These are phyloP conservation scores for Machaerirhynchus nigripectus DNA, from an alignment of 2,113 vertebrate species.

Conservation along the genomic window DNA sequence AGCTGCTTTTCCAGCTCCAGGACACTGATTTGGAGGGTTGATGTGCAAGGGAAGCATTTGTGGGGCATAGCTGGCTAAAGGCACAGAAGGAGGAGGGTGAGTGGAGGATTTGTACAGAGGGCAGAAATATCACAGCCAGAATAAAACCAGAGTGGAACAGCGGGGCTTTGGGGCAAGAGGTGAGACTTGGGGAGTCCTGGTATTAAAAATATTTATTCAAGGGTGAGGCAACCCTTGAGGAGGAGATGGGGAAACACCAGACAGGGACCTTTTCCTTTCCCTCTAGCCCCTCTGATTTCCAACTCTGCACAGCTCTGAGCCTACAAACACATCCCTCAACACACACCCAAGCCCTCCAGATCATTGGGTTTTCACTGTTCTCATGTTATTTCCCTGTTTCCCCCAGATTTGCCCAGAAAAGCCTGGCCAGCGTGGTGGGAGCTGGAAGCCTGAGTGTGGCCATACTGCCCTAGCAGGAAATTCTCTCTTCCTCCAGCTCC, in stretches of 20 bases:
- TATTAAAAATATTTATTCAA: not conserved
- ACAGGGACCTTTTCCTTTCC: not conserved
- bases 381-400: not conserved
- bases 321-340: not conserved
- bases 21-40: not conserved
- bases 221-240: not conserved
- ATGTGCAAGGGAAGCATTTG: not conserved
- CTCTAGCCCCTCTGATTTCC: accelerated
- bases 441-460: not conserved
- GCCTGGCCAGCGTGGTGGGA: accelerated
- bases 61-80: not conserved
- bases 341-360: not conserved
- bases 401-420: not conserved
- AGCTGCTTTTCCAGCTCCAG: not conserved
- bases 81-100: not conserved
- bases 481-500: not conserved
- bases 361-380: not conserved
- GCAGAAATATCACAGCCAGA: not conserved
- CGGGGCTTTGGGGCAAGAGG: not conserved
- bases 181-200: not conserved
- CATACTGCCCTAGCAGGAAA: accelerated
- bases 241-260: not conserved
- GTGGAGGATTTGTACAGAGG: not conserved
- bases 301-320: not conserved
- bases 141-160: not conserved